Conservation (phyloP, 2,888 invertebrate genomes). For the Ormyrus thymus region DNA sequence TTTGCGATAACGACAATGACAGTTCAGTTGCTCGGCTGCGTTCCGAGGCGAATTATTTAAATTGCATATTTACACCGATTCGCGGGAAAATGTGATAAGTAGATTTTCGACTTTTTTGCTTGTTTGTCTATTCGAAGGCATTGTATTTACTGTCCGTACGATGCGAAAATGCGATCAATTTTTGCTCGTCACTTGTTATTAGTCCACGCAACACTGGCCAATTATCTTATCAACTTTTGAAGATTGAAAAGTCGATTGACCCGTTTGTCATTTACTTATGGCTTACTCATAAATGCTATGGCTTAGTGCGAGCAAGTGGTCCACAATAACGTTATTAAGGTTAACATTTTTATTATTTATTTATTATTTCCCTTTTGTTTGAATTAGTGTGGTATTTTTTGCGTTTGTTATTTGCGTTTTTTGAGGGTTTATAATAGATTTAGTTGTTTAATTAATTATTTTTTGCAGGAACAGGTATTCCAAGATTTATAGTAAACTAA, state of each 20-base stretch:
- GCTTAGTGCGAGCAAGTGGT: constrained; percentile 5
- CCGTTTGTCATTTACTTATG: constrained; percentile 46
- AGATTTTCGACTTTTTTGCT: background rate
- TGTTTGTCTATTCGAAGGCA: background rate
- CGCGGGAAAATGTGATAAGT: too few relatives aligned
- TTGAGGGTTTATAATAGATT: background rate
- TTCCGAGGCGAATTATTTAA: too few relatives aligned
- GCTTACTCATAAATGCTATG: constrained; percentile 34
- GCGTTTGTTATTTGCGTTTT: background rate
- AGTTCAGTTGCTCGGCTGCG: too few relatives aligned
- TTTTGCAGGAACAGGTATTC: constrained; percentile 31
- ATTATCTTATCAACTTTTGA: constrained; percentile 55
- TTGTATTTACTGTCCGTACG: background rate
- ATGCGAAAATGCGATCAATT: constrained; percentile 28
- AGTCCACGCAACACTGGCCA: constrained; percentile 5
- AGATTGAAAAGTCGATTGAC: constrained; percentile 53
- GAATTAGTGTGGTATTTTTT: background rate
- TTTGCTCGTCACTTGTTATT: constrained; percentile 22
- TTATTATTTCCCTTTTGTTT: background rate
- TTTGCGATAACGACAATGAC: too few relatives aligned
- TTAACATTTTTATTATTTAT: constrained; percentile 25
- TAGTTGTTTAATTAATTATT: constrained; percentile 2
- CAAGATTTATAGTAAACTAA: constrained; percentile 16
- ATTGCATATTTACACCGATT: too few relatives aligned
- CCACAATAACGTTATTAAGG: constrained; percentile 17